phyloP scores from a whole-genome alignment of 2,797 vertebrate genomes.

The Moxostoma hubbsi region DNA sequence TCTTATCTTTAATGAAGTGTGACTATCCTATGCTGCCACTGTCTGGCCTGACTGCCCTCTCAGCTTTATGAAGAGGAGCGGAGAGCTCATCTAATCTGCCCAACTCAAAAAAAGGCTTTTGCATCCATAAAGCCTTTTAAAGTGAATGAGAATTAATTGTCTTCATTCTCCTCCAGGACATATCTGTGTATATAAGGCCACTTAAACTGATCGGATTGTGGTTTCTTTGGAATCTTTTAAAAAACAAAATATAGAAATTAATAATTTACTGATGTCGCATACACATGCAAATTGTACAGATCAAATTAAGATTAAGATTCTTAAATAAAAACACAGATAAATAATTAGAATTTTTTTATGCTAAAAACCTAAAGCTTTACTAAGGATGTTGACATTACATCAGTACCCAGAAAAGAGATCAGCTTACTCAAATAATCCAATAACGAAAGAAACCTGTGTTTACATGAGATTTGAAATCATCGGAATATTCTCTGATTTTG shows the following conservation, averaged over 20 bases:
- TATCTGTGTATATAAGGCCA: constrained; percentile 30
- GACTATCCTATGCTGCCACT: constrained; percentile 37
- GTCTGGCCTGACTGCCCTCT: constrained; percentile 41
- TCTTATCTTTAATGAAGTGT: constrained; percentile 57
- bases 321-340: not conserved
- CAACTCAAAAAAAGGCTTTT: constrained; percentile 32
- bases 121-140: constrained; percentile 45
- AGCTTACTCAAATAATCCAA: no score
- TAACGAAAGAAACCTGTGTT: no score
- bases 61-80: constrained; percentile 43
- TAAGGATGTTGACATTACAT: not conserved
- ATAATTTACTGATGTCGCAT: constrained; percentile 5
- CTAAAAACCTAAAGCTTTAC: not conserved
- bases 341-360: not conserved
- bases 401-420: no score
- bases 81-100: constrained; percentile 40
- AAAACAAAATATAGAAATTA: not conserved
- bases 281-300: constrained; percentile 2
- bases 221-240: constrained; percentile 19
- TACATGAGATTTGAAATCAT: not conserved
- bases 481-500: no score
- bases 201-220: constrained; percentile 28
- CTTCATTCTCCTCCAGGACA: constrained; percentile 37
- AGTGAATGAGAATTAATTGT: constrained; percentile 45
- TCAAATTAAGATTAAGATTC: not conserved